Evolutionary conservation across 2,797 vertebrate genomes (phyloP).

Genomic region (Bovichtus diacanthus): DNA sequence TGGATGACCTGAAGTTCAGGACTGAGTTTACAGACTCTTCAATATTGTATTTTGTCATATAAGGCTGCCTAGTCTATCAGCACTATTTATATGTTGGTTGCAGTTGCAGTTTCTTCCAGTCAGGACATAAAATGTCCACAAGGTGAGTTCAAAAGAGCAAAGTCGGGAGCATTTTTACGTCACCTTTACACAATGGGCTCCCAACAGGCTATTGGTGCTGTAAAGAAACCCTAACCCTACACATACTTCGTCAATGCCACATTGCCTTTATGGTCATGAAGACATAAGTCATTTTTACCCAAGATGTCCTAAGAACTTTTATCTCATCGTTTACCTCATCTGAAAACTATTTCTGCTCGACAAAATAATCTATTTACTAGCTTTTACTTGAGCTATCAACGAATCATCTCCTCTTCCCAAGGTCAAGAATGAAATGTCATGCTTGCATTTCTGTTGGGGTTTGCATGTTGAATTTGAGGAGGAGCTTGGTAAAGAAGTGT

Average conservation of each 20-base stretch:
- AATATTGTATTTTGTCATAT: background rate
- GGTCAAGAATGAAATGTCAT: background rate
- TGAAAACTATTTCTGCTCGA: background rate
- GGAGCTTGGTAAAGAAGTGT: background rate
- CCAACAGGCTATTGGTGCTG: background rate
- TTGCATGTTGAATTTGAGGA: background rate
- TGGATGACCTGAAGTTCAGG: background rate
- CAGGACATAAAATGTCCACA: background rate
- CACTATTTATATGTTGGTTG: background rate
- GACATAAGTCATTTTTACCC: background rate
- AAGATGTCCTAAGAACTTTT: background rate
- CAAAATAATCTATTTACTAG: background rate
- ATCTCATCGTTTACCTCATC: background rate
- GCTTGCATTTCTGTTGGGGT: background rate
- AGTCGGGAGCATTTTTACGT: slow-evolving; percentile 3
- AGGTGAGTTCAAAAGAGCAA: slow-evolving; percentile 2
- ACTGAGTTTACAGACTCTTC: background rate
- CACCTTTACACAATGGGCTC: slow-evolving; percentile 1
- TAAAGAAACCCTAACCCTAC: background rate
- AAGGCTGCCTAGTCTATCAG: background rate
- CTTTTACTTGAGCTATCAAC: background rate
- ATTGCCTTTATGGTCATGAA: background rate
- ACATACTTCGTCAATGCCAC: slow-evolving; percentile 10
- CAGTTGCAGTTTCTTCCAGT: slow-evolving; percentile 23
- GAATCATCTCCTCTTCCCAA: background rate